phyloP scores from a whole-genome alignment of 2,797 vertebrate genomes.

The Hylomyscus alleni region DNA sequence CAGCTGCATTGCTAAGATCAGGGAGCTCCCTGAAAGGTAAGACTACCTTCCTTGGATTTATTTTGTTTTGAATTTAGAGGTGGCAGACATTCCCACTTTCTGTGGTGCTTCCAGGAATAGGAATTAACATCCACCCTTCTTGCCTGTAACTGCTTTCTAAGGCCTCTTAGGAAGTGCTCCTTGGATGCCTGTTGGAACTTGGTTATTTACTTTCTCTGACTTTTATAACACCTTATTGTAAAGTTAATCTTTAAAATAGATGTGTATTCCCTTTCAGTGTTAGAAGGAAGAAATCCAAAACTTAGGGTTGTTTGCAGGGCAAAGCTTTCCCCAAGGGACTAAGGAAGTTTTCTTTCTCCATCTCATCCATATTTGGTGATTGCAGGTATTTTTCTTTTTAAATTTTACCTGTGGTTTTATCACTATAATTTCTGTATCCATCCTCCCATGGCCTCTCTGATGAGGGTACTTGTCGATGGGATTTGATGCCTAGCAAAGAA shows the following conservation, averaged over 20 bases:
- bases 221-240: neutral
- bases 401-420: neutral
- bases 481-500: neutral
- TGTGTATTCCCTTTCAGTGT: neutral
- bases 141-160: neutral
- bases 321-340: neutral
- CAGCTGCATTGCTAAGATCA: neutral
- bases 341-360: neutral
- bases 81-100: neutral
- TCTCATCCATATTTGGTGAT: no score
- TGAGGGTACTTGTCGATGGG: neutral
- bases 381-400: neutral
- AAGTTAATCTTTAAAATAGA: neutral
- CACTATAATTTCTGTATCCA: rapidly evolving
- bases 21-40: neutral
- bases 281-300: conserved; percentile 21
- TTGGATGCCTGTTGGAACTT: neutral
- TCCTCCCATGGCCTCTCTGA: neutral
- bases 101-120: neutral
- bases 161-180: neutral
- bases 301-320: neutral
- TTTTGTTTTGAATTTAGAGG: neutral
- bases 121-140: neutral
- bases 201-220: neutral
- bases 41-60: neutral